These are phyloP conservation scores for Tachyglossus aculeatus DNA, from an alignment of 2,797 vertebrate species.

Conservation along the genomic window DNA sequence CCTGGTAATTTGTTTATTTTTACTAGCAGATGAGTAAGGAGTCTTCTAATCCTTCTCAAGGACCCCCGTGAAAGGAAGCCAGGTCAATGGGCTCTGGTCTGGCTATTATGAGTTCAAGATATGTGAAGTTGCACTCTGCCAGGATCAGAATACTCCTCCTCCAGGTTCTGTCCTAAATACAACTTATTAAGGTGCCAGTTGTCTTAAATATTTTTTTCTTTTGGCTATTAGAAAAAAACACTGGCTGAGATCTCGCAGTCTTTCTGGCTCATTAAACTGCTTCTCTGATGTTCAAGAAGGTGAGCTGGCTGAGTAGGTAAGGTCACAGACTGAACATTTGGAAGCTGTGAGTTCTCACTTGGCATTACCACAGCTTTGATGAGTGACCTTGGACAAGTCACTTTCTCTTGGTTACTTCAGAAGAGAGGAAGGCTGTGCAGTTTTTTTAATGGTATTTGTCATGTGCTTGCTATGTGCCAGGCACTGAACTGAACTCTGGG, in stretches of 20 bases:
- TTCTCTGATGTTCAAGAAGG: constrained; percentile 27
- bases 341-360: neutral
- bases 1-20: constrained; percentile 21
- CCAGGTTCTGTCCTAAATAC: constrained; percentile 35
- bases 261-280: constrained; percentile 65
- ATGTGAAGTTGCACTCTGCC: constrained; percentile 2
- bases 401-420: neutral
- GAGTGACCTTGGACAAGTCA: neutral
- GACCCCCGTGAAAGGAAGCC: neutral
- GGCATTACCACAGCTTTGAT: neutral
- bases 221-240: constrained; percentile 32
- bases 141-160: neutral
- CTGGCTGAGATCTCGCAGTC: constrained; percentile 41
- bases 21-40: neutral
- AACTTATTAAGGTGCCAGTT: neutral
- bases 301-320: neutral
- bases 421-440: no score
- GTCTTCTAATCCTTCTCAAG: constrained; percentile 18
- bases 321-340: neutral
- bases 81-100: neutral
- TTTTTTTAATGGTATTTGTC: no score
- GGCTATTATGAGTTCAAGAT: neutral
- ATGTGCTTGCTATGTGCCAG: neutral
- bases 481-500: neutral
- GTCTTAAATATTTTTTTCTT: constrained; percentile 47